Base-by-base conservation (phyloP, 1,140 invertebrate species). In the Chionoecetes opilio region DNA sequence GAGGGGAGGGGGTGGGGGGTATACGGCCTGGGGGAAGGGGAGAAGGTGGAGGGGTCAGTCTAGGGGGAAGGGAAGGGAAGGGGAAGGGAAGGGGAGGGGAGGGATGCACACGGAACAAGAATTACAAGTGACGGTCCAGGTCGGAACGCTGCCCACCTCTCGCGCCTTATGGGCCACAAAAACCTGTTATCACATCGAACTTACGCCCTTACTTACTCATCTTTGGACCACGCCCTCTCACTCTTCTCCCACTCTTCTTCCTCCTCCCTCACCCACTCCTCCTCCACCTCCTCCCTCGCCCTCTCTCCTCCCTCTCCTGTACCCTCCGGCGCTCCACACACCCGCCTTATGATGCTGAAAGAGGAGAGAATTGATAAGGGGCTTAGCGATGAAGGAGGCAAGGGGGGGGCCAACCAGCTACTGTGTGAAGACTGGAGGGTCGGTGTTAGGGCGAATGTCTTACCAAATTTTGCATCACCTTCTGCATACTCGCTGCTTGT, bases 51-150 rank as follows among this genome's bases (percentile, higher is more conserved):
- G 41, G 41, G 14, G 41, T 8, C 5, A 46, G 41, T 8, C 5
- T 46, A 14, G 41, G 41, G 14, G 41, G 41, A 8, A 46, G 41
- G 41, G 41, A 46, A 14, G 41, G 41, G 41, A 46, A 14, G 41
- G 41, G 41, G 41, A 46, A 46, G 41, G 41, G 41, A 46, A 14
- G 41, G 41, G n/a, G 63, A 26, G 53, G 41, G 21, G n/a, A 75
- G 63, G 63, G 63, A 6, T 75, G 63, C 6, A 26, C 9, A 6
- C 84, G 17, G 84, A 32, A 86, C 84, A 38, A 34, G 84, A 86
- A 86, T 86, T 86, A 86, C 84, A 86, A 86, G 84, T 86, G 84
- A 38, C 84, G 84, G 35, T 21, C 84, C n/a, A 34, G 32, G 84
- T 32, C n/a, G 32, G 84, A 32, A 86, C 84, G 84, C 11, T 38